Evolutionary conservation across 2,113 vertebrate species (phyloP), one percentile per base, ranked within the genome.

Genomic region (Aegypius monachus): DNA sequence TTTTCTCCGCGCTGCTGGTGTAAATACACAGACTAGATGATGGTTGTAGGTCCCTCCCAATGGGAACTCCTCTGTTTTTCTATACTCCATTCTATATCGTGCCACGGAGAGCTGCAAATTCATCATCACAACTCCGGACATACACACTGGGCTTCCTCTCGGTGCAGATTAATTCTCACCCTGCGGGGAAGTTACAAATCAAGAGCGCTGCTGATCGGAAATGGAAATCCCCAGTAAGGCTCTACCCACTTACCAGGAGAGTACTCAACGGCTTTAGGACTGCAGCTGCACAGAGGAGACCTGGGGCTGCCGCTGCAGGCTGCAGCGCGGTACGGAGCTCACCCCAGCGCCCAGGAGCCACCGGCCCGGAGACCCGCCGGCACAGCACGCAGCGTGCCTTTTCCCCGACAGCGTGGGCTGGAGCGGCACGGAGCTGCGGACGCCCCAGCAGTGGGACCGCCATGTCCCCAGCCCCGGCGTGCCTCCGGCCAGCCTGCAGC

Each of bases 201-300:
- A 48, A 29, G 67, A 29, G 43, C 36, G 17, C 17, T 7, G 31
- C 67, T 14, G 36, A 52, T 26, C 7, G 1, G 58, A 45, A 79
- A 17, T 11, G 32, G 42, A 47, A 65, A 55, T 45, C 58, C 40
- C 38, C 20, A 23, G n/a, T 27, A 34, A n/a, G 59, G 25, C 50
- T 36, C 67, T 72, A 9, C n/a, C 48, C n/a, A 7, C 23, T 31
- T 5, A 13, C 26, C 61, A 34, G 53, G 31, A 36, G 36, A 6
- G 20, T 3, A 5, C 47, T n/a, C 26, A 36, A 1, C 1, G 6
- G 52, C 53, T 26, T 22, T 1, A 6, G 72, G 63, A 10, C 36
- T 45, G 63, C 36, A 13, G 38, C 26, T 32, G n/a, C 42, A 3
- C 22, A 4, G 47, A 18, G 20, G 25, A 27, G 9, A 27, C 2